Evolutionary conservation across 2,113 vertebrate species (phyloP).

Genomic region (Amia ocellicauda): DNA sequence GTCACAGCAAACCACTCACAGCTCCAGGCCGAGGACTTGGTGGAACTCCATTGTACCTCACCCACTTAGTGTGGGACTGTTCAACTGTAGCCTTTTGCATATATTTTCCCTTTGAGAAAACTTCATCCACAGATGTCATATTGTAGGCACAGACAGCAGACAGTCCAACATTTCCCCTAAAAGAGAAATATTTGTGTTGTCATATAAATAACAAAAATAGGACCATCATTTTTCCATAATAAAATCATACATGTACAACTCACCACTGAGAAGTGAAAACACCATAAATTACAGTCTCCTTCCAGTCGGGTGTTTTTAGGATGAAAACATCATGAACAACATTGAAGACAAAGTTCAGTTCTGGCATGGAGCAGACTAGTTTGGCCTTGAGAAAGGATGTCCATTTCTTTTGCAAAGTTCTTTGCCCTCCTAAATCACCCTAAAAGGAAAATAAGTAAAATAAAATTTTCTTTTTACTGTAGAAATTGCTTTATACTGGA

Average conservation of each 20-base stretch:
- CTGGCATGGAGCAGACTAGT: conserved; percentile 85
- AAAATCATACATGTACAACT: conserved; percentile 43
- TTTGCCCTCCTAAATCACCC: conserved; percentile 88
- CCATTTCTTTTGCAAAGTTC: conserved; percentile 96
- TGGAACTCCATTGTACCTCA: conserved; percentile 80
- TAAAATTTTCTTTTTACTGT: too few relatives aligned
- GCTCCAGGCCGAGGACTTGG: conserved; percentile 87
- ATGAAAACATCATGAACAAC: conserved; percentile 88
- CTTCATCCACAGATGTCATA: conserved; percentile 77
- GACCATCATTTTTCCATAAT: background rate
- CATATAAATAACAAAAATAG: background rate
- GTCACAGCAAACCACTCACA: conserved; percentile 62
- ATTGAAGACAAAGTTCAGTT: conserved; percentile 93
- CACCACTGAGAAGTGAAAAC: conserved; percentile 92
- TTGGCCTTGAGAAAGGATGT: conserved; percentile 95
- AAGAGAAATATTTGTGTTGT: conserved; percentile 5
- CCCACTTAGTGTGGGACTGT: conserved; percentile 93
- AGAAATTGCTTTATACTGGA: too few relatives aligned
- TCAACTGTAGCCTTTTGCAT: conserved; percentile 96
- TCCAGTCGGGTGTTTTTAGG: conserved; percentile 68
- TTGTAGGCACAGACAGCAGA: conserved; percentile 91
- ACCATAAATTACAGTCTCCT: conserved; percentile 84
- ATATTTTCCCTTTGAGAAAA: conserved; percentile 90
- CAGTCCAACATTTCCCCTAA: conserved; percentile 87
- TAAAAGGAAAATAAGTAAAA: conserved; percentile 41